phyloP scores from a whole-genome alignment of 2,113 vertebrate genomes.

The Lethenteron reissneri region DNA sequence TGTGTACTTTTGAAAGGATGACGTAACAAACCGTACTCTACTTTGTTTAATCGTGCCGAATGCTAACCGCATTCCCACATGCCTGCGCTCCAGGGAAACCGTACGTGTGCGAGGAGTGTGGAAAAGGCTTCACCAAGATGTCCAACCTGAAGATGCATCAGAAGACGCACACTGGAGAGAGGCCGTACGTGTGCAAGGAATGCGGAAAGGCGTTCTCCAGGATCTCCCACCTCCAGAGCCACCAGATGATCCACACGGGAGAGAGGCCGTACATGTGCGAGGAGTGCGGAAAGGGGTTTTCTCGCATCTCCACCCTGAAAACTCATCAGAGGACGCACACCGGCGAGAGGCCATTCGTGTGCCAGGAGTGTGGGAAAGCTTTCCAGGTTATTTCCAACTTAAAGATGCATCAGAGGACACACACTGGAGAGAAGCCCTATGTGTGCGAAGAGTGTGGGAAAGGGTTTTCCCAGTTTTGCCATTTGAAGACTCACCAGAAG shows the following conservation, averaged over 20 bases:
- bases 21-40: no score
- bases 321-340: conserved; percentile 15
- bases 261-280: conserved; percentile 15
- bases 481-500: no score
- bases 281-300: conserved; percentile 10
- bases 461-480: conserved; percentile 10
- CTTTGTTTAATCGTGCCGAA: no score
- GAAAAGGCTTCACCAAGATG: conserved; percentile 17
- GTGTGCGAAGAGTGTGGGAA: conserved; percentile 15
- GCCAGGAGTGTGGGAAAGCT: conserved; percentile 15
- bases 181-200: conserved; percentile 14
- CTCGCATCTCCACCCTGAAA: conserved; percentile 12
- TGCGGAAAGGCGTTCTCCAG: conserved; percentile 18
- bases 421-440: conserved; percentile 17
- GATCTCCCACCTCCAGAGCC: conserved; percentile 14
- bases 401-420: conserved; percentile 17
- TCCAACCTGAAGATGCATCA: conserved; percentile 18
- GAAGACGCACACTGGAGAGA: conserved; percentile 17
- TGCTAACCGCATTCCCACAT: no score
- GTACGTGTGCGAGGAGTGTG: conserved; percentile 16
- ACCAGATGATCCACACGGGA: conserved; percentile 17
- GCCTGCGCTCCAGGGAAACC: background rate
- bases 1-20: no score
- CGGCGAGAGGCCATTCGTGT: conserved; percentile 15
- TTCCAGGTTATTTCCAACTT: conserved; percentile 18